Conservation (phyloP, 2,888 invertebrate species). For the Pseudeuparius sepicola region DNA sequence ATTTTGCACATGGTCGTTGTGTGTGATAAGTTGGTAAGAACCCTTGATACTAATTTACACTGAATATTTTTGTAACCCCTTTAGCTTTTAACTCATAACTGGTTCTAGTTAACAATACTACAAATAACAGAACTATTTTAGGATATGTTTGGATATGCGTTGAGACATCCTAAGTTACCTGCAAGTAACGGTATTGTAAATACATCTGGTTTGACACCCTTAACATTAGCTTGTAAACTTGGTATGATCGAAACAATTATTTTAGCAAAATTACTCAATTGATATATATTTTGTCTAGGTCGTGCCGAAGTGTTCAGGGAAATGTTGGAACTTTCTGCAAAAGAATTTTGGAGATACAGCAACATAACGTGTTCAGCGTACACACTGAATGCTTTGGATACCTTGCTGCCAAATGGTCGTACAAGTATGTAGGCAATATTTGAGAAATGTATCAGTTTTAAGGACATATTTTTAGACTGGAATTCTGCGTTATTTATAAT, state of each 20-base stretch:
- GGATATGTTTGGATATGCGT: slow-evolving; percentile 98
- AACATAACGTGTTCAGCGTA: slow-evolving; percentile 98
- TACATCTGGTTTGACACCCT: slow-evolving; percentile 81
- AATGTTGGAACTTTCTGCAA: slow-evolving; percentile 90
- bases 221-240: slow-evolving; percentile 92
- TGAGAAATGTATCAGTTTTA: background rate
- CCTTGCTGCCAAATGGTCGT: slow-evolving; percentile 84
- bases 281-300: slow-evolving; percentile 36
- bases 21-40: slow-evolving; percentile 81
- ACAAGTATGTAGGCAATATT: slow-evolving; percentile 83
- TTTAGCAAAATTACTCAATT: background rate
- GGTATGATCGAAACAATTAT: slow-evolving; percentile 36
- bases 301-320: slow-evolving; percentile 94
- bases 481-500: slow-evolving; percentile 97
- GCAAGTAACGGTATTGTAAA: slow-evolving; percentile 90
- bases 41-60: too few species aligned
- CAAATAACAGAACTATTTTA: too few species aligned
- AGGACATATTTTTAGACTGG: slow-evolving; percentile 64
- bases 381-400: slow-evolving; percentile 92
- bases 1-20: slow-evolving; percentile 99
- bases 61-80: too few species aligned
- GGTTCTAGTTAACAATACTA: too few species aligned
- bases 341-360: slow-evolving; percentile 98
- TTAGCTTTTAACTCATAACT: too few species aligned
- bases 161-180: slow-evolving; percentile 86